Evolutionary conservation across 2,888 invertebrate species (phyloP), one percentile per base, ranked within the genome.

Genomic region (Empis livida): DNA sequence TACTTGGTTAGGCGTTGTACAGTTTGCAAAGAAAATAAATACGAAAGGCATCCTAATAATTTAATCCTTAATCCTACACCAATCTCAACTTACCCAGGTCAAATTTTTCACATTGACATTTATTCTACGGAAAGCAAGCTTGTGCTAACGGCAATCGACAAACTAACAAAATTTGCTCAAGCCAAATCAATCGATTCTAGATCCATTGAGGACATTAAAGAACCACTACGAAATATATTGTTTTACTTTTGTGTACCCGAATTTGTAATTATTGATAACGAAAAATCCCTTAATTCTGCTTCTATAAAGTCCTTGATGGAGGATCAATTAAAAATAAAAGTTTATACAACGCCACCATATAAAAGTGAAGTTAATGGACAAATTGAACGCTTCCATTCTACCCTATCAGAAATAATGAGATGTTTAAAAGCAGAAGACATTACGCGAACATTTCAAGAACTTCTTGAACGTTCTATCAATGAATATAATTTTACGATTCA

Each of bases 111-210:
- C n/a, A 42, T 50, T 15, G 47, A 43, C 23, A 47, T 47, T 38
- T 47, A 47, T 11, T 38, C 40, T 14, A 50, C 48, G 15, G 46
- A 52, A 47, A 38, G 32, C 17, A 44, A 47, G 13, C 16, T 44
- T 6, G 49, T 50, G 2, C 38, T 52, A 4, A 50, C 50, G 1
- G 53, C 50, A 32, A 35, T 51, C 27, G 51, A 51, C 23, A 53
- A 53, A 46, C 49, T 53, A n/a, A 46, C 50, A 1, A 51, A 50
- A 39, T 51, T 47, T 16, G 51, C 48, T 13, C 43, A 49, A 38
- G 45, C 30, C 4, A 48, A 31, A 30, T 13, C 39, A 20, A 13
- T 48, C 6, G 35, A 43, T 23, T 48, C 51, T 15, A 44, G 45
- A 31, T 30, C 49, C 3, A 46, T 43, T 4, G 46, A 46, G 30